Evolutionary conservation across 1,140 invertebrate species (phyloP), one percentile per base, ranked within the genome.

Genomic region (Drosophila parvula): DNA sequence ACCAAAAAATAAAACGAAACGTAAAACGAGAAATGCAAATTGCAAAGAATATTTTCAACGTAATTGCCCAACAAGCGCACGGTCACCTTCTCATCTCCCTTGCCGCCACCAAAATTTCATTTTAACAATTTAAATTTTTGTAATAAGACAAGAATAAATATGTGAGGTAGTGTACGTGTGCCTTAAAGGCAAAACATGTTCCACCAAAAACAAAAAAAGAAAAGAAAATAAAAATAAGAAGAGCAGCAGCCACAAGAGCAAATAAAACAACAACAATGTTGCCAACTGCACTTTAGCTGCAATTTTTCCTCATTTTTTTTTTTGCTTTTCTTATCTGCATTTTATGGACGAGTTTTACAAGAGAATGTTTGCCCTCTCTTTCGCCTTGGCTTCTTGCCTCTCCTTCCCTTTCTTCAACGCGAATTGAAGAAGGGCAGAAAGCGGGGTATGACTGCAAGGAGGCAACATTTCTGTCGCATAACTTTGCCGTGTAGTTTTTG

Each of bases 291-390:
- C 79, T 74, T 74, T 57, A 36, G 32, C 48, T 55, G 48, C 47
- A 74, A 55, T 79, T 63, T 69, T 38, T 56, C 40, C n/a, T 34
- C 30, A 32, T 27, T 51, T 38, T 51, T 38, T 68, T 67, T 51
- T 45, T 68, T 38, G 34, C 40, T 11, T 34, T 69, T 28, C 68
- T 70, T 71, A 67, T 65, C 65, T 67, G 79, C 62, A 78, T 74
- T 81, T 81, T 81, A 81, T 74, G 68, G 48, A 81, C 79, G 79
- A 74, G 74, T 78, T 82, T 78, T 78, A 83, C 64, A 70, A 48
- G 70, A 74, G 59, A 74, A 74, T 81, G 64, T 81, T 78, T 47
- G 34, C 57, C 45, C 60, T 16, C 48, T 22, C 34, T 38, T 55
- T 18, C 59, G 27, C n/a, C 60, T 18, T 10, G 9, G 27, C 44